These are phyloP conservation scores for Tipula confusa DNA, from an alignment of 2,888 invertebrate species.

Conservation along the genomic window DNA sequence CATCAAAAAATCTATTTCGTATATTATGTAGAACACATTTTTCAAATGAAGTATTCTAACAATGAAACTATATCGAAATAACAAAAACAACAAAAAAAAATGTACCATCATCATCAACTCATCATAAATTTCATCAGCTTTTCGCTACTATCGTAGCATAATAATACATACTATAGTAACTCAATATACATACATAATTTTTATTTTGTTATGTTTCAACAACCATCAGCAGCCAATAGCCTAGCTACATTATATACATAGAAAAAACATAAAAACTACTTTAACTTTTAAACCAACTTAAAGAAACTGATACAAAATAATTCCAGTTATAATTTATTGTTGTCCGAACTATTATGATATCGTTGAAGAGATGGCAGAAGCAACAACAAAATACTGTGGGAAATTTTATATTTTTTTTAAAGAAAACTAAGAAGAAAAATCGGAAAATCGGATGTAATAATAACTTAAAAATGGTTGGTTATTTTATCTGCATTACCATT, in stretches of 20 bases:
- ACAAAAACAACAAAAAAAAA: neutral
- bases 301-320: neutral
- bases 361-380: neutral
- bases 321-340: neutral
- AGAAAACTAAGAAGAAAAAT: neutral
- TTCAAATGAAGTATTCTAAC: neutral
- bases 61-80: neutral
- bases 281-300: constrained; percentile 20
- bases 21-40: neutral
- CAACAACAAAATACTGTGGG: neutral
- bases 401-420: neutral
- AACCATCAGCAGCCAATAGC: neutral
- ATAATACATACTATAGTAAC: neutral
- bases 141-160: too few relatives aligned
- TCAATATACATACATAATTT: neutral
- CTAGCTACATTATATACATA: neutral
- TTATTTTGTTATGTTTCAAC: neutral
- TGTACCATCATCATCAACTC: neutral
- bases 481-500: neutral
- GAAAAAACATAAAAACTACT: neutral
- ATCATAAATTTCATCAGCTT: neutral
- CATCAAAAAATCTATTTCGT: neutral
- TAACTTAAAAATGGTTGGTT: neutral
- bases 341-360: neutral
- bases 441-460: neutral